phyloP scores from a whole-genome alignment of 2,113 vertebrate species.

The Calidris pygmaea region DNA sequence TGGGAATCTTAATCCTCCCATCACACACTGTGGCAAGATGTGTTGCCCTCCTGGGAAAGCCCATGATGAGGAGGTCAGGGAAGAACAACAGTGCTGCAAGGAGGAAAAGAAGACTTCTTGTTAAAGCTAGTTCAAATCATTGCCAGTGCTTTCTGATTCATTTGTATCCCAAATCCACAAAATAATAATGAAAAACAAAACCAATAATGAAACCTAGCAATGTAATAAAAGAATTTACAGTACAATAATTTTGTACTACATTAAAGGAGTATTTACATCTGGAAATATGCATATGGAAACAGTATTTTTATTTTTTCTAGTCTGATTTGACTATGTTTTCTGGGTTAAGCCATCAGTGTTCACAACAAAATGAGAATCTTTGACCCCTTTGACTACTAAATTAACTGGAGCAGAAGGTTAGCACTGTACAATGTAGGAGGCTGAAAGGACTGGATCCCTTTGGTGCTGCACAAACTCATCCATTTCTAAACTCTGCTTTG shows the following conservation, averaged over 20 bases:
- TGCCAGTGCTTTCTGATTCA: background rate
- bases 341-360: background rate
- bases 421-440: background rate
- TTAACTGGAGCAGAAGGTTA: background rate
- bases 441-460: background rate
- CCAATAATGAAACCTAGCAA: background rate
- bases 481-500: background rate
- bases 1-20: background rate
- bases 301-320: background rate
- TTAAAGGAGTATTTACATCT: background rate
- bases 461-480: background rate
- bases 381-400: background rate
- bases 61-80: background rate
- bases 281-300: background rate
- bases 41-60: background rate
- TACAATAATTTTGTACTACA: background rate
- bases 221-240: background rate
- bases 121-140: background rate
- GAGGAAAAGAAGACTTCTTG: background rate
- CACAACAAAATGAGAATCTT: background rate
- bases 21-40: background rate
- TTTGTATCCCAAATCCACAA: background rate
- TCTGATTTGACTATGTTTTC: background rate
- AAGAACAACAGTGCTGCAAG: background rate
- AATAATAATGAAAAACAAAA: background rate